A percentile compares a stretch with the other conserved stretches of the same genome.
Evolutionary conservation across 2,888 invertebrate species (phyloP).

Genomic region (Linyphia triangularis): DNA sequence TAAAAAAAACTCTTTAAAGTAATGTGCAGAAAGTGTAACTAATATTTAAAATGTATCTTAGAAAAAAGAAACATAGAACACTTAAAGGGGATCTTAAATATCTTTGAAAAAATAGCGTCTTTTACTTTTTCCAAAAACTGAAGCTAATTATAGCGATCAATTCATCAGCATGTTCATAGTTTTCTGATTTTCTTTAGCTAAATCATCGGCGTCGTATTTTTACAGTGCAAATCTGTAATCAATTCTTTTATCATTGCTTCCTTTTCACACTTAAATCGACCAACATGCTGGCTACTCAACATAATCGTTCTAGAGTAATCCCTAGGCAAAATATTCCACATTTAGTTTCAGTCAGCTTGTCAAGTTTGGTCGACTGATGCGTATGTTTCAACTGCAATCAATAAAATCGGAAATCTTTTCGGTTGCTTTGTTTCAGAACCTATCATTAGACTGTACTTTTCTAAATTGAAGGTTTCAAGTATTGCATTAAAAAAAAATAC

Average conservation of each 20-base stretch:
- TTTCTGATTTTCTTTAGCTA: background rate
- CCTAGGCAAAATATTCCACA: background rate
- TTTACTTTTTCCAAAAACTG: background rate
- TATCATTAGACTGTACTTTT: conserved; percentile 26
- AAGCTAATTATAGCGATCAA: background rate
- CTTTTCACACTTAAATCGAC: background rate
- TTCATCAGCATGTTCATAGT: background rate
- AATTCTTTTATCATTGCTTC: conserved; percentile 20
- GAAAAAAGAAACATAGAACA: background rate
- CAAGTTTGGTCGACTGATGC: background rate
- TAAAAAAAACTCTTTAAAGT: too few species aligned
- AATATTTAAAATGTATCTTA: too few species aligned
- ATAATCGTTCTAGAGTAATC: background rate
- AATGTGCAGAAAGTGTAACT: too few species aligned
- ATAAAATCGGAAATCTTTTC: conserved; percentile 47
- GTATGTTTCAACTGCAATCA: conserved; percentile 23
- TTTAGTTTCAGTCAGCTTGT: background rate
- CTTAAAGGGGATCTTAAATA: background rate
- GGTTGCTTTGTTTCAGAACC: conserved; percentile 4
- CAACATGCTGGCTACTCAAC: background rate
- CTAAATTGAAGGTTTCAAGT: conserved; percentile 7
- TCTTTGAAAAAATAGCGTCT: background rate
- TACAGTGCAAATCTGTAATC: background rate
- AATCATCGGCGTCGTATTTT: conserved; percentile 3
- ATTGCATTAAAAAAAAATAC: background rate